Evolutionary conservation across 35 echinoderm and acorn worm species (phyloP), one percentile per base, ranked within the genome.

Genomic region (Patiria miniata): DNA sequence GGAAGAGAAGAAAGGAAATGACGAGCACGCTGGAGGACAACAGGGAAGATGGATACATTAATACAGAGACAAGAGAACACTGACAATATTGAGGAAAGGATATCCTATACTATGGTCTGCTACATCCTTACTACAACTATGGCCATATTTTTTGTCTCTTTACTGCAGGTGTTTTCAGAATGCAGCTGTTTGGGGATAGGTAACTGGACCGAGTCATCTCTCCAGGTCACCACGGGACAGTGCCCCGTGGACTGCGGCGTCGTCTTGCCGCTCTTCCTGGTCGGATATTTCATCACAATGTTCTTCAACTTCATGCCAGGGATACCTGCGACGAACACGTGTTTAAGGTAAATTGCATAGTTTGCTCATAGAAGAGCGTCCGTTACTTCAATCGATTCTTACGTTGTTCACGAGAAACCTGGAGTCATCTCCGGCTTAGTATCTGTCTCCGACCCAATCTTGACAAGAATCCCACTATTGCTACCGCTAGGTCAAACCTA

Each of bases 301-400:
- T 39, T 91, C 50, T 85, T 76, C 38, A 57, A 59, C 37, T 91
- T 91, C 42, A 54, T 85, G 39, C 39, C 83, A 33, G 79, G 28
- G 1, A 91, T 86, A 34, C 89, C 89, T 28, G 83, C 51, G 38
- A 42, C 83, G 61, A 47, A 83, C 32, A 84, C 83, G 29, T 40
- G 77, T 1, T 39, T 91, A 37, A 86, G 89, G 89, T 91, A 55
- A 12, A 12, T 47, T 47, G 42, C 42, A n/a, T n/a, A n/a, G n/a
- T n/a, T n/a, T n/a, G n/a, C n/a, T 81, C 7, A 29, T 81, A 40
- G 15, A 39, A 14, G 14, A n/a, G 55, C 14, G 55, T 14, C 14
- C 14, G 55, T 14, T 14, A n/a, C 14, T 14, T 14, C n/a, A n/a
- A 14, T 14, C 55, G n/a, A 15, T 15, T 15, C n/a, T 58, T 15